These are phyloP conservation scores for Eutolmus rufibarbis DNA, from an alignment of 2,888 invertebrate species.

Conservation along the genomic window DNA sequence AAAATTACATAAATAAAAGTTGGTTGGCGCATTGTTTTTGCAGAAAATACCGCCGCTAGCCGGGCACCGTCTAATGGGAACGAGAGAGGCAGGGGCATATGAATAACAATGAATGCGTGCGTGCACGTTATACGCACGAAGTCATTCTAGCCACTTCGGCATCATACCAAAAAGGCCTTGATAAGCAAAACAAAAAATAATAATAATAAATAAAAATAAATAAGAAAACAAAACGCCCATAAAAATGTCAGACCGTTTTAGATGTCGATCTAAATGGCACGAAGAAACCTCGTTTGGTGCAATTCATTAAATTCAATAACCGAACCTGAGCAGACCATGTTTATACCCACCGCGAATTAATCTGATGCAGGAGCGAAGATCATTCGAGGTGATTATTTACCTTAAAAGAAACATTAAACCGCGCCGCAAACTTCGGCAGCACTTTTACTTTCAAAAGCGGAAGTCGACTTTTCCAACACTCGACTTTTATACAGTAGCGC, in stretches of 20 bases:
- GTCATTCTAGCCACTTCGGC: not conserved
- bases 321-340: not conserved
- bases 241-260: not conserved
- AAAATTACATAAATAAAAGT: not conserved
- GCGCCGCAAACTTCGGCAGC: not conserved
- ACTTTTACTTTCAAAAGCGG: constrained; percentile 26
- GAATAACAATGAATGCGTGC: not conserved
- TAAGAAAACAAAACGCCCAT: not conserved
- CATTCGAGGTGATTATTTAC: not conserved
- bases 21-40: not conserved
- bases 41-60: not conserved
- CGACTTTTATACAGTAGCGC: not conserved
- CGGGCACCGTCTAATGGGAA: not conserved
- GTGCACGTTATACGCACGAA: not conserved
- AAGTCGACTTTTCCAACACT: not conserved
- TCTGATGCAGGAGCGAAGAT: constrained; percentile 9
- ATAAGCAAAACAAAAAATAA: not conserved
- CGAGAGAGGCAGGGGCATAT: not conserved
- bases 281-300: not conserved
- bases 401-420: not conserved
- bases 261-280: not conserved
- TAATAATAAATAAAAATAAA: not conserved
- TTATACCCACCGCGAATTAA: not conserved
- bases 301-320: constrained; percentile 28
- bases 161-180: not conserved